Percentiles rank a stretch among this genome's conserved stretches.
phyloP scores from a whole-genome alignment of 2,888 invertebrate species.

The Hemithea aestivaria region DNA sequence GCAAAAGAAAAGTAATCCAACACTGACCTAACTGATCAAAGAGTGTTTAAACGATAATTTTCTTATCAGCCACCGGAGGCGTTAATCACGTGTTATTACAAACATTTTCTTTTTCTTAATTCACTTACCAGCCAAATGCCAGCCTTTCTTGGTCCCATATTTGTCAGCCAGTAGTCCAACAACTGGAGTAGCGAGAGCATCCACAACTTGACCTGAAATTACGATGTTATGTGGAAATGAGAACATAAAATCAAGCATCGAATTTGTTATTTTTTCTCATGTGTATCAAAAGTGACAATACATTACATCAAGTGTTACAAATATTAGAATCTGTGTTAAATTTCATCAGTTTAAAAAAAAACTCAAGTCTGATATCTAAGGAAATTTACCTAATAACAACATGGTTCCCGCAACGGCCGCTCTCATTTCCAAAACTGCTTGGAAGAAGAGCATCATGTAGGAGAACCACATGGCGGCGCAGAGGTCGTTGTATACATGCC shows the following conservation, averaged over 20 bases:
- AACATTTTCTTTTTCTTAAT: not conserved
- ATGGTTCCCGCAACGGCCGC: conserved; percentile 80
- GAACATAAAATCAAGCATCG: not conserved
- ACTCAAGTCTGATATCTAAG: no score
- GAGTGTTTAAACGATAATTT: no score
- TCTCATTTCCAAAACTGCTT: conserved; percentile 79
- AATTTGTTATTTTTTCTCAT: no score
- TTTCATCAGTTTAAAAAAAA: not conserved
- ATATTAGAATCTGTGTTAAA: not conserved
- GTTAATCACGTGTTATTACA: not conserved
- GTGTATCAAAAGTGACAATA: no score
- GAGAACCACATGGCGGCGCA: conserved; percentile 98
- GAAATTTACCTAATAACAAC: conserved; percentile 84
- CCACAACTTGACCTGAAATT: conserved; percentile 86
- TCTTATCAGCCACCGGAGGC: conserved; percentile 2
- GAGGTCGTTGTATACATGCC: conserved; percentile 96
- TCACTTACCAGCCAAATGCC: conserved; percentile 89
- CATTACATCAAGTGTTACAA: no score
- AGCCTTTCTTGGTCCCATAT: conserved; percentile 87
- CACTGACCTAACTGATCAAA: no score
- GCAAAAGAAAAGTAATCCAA: no score
- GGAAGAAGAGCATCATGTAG: conserved; percentile 92
- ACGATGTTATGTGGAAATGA: not conserved
- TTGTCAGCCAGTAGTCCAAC: conserved; percentile 90
- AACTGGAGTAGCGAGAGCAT: conserved; percentile 91